Conservation (phyloP, 2,113 vertebrate genomes). For the Equus przewalskii region DNA sequence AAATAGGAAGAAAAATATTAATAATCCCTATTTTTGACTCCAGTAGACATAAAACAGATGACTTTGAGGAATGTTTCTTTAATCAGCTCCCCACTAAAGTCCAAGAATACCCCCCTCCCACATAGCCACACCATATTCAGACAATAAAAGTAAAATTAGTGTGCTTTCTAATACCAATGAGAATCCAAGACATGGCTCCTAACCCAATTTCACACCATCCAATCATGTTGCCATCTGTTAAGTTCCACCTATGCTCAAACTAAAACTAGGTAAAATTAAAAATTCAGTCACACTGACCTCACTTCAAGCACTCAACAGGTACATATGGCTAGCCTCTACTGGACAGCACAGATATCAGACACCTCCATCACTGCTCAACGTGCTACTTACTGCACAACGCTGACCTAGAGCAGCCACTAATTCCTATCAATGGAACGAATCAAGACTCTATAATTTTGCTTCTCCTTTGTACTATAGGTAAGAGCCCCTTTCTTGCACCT, state of each 20-base stretch:
- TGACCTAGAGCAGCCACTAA: background rate
- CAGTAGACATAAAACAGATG: background rate
- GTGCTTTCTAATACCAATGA: background rate
- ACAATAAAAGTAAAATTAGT: background rate
- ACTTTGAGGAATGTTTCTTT: background rate
- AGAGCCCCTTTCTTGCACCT: background rate
- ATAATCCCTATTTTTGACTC: background rate
- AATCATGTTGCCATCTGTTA: background rate
- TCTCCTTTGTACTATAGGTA: background rate
- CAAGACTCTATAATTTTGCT: background rate
- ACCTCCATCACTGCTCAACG: background rate
- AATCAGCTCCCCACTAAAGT: background rate
- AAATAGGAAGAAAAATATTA: background rate
- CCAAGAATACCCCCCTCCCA: background rate
- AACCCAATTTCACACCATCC: background rate
- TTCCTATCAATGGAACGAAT: background rate
- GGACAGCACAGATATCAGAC: background rate
- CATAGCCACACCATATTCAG: background rate
- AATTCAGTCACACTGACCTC: background rate
- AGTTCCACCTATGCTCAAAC: background rate
- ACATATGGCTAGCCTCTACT: background rate
- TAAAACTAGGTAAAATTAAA: constrained; percentile 6
- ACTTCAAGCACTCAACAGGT: background rate
- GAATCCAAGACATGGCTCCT: background rate
- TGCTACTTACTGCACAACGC: background rate